Conservation (phyloP, 2,888 invertebrate genomes). For the Synanthedon tipuliformis region DNA sequence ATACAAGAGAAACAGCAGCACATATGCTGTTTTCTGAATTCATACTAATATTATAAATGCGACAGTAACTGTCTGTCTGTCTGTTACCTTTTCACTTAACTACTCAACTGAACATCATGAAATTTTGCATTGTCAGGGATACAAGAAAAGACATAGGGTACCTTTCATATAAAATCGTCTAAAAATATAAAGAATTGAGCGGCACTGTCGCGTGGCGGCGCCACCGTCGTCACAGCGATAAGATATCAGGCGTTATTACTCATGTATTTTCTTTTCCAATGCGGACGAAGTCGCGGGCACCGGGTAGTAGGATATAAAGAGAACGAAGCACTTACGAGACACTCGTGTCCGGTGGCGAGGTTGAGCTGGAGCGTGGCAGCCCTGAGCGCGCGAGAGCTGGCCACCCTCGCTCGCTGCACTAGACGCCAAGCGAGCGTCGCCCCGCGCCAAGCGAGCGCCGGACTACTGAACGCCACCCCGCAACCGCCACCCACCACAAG, state of each 20-base stretch:
- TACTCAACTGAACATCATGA: too few relatives aligned
- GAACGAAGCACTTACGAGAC: slow-evolving; percentile 76
- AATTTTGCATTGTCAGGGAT: too few relatives aligned
- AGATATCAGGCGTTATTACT: too few relatives aligned
- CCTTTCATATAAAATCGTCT: too few relatives aligned
- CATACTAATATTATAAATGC: too few relatives aligned
- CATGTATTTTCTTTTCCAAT: too few relatives aligned
- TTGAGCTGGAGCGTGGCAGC: slow-evolving; percentile 93
- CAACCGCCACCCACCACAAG: slow-evolving; percentile 45
- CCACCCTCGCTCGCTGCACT: slow-evolving; percentile 55
- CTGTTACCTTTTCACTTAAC: neutral
- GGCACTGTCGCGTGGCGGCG: too few relatives aligned
- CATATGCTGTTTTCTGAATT: neutral
- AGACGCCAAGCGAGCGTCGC: slow-evolving; percentile 78
- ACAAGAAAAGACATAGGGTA: too few relatives aligned
- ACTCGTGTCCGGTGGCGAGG: slow-evolving; percentile 84
- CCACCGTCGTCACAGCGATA: too few relatives aligned
- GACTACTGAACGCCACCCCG: slow-evolving; percentile 74
- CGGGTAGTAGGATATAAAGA: neutral
- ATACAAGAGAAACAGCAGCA: too few relatives aligned
- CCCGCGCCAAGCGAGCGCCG: slow-evolving; percentile 57
- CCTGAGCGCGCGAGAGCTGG: slow-evolving; percentile 40
- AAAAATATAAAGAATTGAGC: too few relatives aligned
- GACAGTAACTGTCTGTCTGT: neutral
- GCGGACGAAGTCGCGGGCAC: too few relatives aligned